Evolutionary conservation across 2,797 vertebrate genomes (phyloP).

Genomic region (Lacerta bilineata): DNA sequence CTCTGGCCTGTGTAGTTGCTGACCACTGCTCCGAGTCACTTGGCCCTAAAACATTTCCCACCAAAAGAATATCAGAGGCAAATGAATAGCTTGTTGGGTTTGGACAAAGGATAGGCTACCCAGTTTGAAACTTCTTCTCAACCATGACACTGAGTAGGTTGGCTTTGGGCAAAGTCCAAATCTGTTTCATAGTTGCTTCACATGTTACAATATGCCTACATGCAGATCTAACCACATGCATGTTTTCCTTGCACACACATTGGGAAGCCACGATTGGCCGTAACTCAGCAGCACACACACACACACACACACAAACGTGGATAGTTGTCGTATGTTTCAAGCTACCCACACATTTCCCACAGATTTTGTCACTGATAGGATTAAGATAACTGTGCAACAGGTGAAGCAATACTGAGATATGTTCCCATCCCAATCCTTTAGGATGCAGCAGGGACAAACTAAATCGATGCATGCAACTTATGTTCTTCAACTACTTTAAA

Average conservation of each 20-base stretch:
- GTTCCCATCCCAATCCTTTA: not conserved
- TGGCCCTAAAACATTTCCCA: not conserved
- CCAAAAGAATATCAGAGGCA: not conserved
- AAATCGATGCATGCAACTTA: not conserved
- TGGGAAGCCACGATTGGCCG: not conserved
- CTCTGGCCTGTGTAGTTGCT: not conserved
- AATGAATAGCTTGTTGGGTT: not conserved
- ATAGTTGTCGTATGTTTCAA: not conserved
- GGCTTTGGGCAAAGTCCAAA: not conserved
- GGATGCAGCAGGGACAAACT: not conserved
- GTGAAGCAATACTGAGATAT: not conserved
- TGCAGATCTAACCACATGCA: not conserved
- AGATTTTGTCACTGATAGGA: not conserved
- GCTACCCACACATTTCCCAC: not conserved
- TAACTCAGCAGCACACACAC: not conserved
- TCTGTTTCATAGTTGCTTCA: not conserved
- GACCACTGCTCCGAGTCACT: not conserved
- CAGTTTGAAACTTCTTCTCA: not conserved
- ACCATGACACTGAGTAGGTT: not conserved
- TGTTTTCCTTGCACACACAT: not conserved
- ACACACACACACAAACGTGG: too few relatives aligned
- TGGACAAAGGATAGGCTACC: not conserved
- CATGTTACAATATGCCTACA: not conserved
- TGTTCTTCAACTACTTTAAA: constrained; percentile 23
- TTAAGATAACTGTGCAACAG: not conserved